phyloP scores from a whole-genome alignment of 1,140 invertebrate species.

The Bombyx mandarina region DNA sequence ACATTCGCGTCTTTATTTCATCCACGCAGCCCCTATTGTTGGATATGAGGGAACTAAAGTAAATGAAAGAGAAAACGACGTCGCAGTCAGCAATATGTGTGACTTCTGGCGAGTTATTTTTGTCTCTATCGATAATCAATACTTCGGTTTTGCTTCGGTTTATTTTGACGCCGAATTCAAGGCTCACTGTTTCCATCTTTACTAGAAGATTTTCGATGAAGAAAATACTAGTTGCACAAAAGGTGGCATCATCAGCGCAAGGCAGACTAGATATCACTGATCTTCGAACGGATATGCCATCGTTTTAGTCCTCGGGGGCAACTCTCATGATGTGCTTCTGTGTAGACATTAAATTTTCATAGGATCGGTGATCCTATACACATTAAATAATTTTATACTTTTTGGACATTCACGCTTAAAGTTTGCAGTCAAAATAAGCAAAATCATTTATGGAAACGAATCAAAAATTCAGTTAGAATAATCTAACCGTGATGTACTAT shows the following conservation, averaged over 20 bases:
- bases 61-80: slow-evolving; percentile 11
- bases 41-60: slow-evolving; percentile 10
- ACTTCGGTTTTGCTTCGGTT: slow-evolving; percentile 16
- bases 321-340: too few relatives aligned
- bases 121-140: slow-evolving; percentile 14
- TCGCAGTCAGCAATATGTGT: slow-evolving; percentile 14
- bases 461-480: too few relatives aligned
- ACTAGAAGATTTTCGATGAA: slow-evolving; percentile 8
- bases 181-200: slow-evolving; percentile 11
- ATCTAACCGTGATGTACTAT: too few relatives aligned
- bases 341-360: too few relatives aligned
- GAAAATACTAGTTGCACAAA: slow-evolving; percentile 4
- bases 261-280: slow-evolving; percentile 4
- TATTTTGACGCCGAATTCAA: slow-evolving; percentile 14
- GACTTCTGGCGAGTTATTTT: slow-evolving; percentile 12
- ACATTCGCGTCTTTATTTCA: slow-evolving; percentile 5
- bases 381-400: too few relatives aligned
- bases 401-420: too few relatives aligned
- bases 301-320: too few relatives aligned
- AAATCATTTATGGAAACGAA: too few relatives aligned
- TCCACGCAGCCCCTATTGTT: slow-evolving; percentile 9
- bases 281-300: too few relatives aligned
- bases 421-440: too few relatives aligned
- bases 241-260: slow-evolving; percentile 7
- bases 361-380: too few relatives aligned